Percentiles rank a stretch among this genome's conserved stretches.
phyloP scores from a whole-genome alignment of 2,113 vertebrate species.

The Calonectris borealis region DNA sequence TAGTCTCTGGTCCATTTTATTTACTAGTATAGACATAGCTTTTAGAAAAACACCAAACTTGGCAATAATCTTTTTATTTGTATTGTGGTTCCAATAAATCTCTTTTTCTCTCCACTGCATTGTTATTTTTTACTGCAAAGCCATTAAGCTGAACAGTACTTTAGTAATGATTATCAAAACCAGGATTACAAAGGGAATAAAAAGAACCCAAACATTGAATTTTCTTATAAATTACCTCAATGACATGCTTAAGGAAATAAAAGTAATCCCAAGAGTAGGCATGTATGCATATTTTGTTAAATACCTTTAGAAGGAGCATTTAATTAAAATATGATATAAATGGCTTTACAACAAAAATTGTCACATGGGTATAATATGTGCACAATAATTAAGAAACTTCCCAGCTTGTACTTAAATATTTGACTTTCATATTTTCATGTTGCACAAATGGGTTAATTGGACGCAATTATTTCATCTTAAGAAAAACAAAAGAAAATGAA shows the following conservation, averaged over 20 bases:
- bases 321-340: constrained; percentile 31
- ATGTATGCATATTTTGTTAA: background rate
- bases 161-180: constrained; percentile 52
- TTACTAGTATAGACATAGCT: background rate
- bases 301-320: background rate
- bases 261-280: constrained; percentile 24
- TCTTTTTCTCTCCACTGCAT: background rate
- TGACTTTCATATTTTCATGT: background rate
- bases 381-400: background rate
- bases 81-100: constrained; percentile 19
- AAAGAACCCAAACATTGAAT: constrained; percentile 2
- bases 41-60: constrained; percentile 7
- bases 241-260: constrained; percentile 37
- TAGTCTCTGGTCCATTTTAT: background rate
- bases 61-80: constrained; percentile 18
- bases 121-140: constrained; percentile 45
- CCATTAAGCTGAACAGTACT: constrained; percentile 35
- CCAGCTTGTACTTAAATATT: background rate
- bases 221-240: constrained; percentile 37
- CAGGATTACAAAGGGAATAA: constrained; percentile 30
- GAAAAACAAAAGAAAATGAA: background rate
- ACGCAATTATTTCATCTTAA: background rate
- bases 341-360: background rate
- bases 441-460: background rate
- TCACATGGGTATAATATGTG: background rate